A percentile compares a stretch with the other conserved stretches of the same genome.
Conservation (phyloP, 2,888 invertebrate genomes). For the Neoascia interrupta region DNA sequence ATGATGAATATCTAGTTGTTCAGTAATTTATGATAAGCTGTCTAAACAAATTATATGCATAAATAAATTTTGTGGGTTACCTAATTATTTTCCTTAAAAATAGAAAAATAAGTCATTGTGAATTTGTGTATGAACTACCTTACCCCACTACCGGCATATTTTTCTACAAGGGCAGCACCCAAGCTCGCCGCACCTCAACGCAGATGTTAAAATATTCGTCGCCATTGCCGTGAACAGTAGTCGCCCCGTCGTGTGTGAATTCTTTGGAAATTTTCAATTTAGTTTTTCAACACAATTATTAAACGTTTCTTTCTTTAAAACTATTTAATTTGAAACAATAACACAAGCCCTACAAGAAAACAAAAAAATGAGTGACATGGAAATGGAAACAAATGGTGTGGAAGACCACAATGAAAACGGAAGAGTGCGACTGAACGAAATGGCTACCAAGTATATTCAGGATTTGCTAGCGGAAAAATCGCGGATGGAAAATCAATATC, state of each 20-base stretch:
- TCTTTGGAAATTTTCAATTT: background rate
- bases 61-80: too few relatives aligned
- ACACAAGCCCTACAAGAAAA: background rate
- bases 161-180: background rate
- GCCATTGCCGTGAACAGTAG: slow-evolving; percentile 15
- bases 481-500: slow-evolving; percentile 78
- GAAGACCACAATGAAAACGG: slow-evolving; percentile 75
- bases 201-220: slow-evolving; percentile 25
- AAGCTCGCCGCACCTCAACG: slow-evolving; percentile 37
- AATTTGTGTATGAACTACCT: background rate
- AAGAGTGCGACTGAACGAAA: slow-evolving; percentile 75
- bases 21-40: too few relatives aligned
- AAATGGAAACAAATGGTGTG: slow-evolving; percentile 74
- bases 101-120: too few relatives aligned
- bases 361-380: slow-evolving; percentile 55
- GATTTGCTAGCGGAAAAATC: slow-evolving; percentile 76
- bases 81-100: too few relatives aligned
- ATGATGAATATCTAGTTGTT: too few relatives aligned
- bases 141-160: slow-evolving; percentile 31
- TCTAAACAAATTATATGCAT: too few relatives aligned
- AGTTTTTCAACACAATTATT: slow-evolving; percentile 3
- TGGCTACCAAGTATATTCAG: slow-evolving; percentile 78
- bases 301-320: too few relatives aligned
- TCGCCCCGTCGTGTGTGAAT: background rate
- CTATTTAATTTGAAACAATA: too few relatives aligned